Base-by-base conservation (phyloP, 2,113 vertebrate species). In the Istiophorus platypterus region DNA sequence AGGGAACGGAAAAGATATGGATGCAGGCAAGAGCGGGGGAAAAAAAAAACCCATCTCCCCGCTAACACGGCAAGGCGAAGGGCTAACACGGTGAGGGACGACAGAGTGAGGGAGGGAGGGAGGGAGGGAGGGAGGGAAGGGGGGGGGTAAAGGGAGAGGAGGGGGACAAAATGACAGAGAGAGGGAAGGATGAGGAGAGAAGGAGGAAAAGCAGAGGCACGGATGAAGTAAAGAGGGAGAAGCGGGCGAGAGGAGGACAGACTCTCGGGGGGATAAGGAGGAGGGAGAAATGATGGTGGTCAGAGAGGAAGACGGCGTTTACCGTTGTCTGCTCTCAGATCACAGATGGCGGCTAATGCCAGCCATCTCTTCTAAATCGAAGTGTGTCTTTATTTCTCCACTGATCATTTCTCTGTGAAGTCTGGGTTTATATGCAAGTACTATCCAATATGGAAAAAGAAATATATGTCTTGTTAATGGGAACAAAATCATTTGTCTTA, bases 51-150 rank as follows among this genome's bases (percentile, higher is more conserved):
- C 49, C 74, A 80, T 77, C 64, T 67, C 31, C 63, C 24, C 63
- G 58, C 84, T 90, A 79, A 82, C 75, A 85, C 78, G 82, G 79
- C 54, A 57, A 84, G 72, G 57, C 24, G 24, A 78, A 20, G 26
- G 7, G 80, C 70, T 51, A 79, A 63, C 52, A 18, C 1, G 51
- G 76, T 18, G 68, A 76, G 64, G 81, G 70, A 68, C 41, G 84
- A 76, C 41, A 61, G 76, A 76, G 56, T 1, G 51, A 77, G 27
- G 49, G 70, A 56, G 76, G 37, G 58, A 69, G 47, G 56, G 75
- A 70, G 56, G 64, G 79, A 51, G 49, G 39, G 51, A 74, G 24
- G 27, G 9, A 58, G 47, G 78, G 37, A 39, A n/a, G n/a, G n/a
- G n/a, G n/a, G n/a, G n/a, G n/a, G n/a, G 34, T 37, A 8, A 37